These are phyloP conservation scores for Dysdera silvatica DNA, from an alignment of 1,140 invertebrate genomes.

Conservation along the genomic window DNA sequence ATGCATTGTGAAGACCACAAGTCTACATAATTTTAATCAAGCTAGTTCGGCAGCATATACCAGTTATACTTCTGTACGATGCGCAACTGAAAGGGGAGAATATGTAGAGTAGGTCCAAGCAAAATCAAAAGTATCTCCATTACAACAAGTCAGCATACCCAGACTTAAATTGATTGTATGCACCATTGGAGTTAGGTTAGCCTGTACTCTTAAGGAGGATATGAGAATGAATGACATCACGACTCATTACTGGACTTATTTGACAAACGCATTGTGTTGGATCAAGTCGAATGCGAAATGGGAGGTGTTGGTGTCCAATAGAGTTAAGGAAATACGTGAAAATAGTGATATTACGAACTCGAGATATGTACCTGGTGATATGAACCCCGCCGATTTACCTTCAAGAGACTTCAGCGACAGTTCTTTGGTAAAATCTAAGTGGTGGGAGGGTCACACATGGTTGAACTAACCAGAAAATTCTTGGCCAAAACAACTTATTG, in stretches of 20 bases:
- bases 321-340: constrained; percentile 2
- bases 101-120: not conserved
- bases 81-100: not conserved
- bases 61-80: not conserved
- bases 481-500: not conserved
- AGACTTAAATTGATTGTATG: not conserved
- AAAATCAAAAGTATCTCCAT: constrained; percentile 2
- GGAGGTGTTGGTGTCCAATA: constrained; percentile 2
- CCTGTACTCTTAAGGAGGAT: not conserved
- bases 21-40: constrained; percentile 13
- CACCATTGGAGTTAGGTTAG: not conserved
- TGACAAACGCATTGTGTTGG: constrained; percentile 2
- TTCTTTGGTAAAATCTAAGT: not conserved
- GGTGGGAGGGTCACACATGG: constrained; percentile 25
- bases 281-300: constrained; percentile 1
- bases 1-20: not conserved
- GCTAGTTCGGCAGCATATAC: constrained; percentile 14
- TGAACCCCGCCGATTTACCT: constrained; percentile 27
- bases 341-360: not conserved
- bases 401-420: constrained; percentile 1
- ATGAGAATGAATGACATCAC: not conserved
- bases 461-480: not conserved
- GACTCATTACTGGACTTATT: constrained; percentile 4
- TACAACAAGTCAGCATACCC: not conserved
- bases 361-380: constrained; percentile 8